Evolutionary conservation across 2,888 invertebrate genomes (phyloP).

Genomic region (Synergus umbraculus): DNA sequence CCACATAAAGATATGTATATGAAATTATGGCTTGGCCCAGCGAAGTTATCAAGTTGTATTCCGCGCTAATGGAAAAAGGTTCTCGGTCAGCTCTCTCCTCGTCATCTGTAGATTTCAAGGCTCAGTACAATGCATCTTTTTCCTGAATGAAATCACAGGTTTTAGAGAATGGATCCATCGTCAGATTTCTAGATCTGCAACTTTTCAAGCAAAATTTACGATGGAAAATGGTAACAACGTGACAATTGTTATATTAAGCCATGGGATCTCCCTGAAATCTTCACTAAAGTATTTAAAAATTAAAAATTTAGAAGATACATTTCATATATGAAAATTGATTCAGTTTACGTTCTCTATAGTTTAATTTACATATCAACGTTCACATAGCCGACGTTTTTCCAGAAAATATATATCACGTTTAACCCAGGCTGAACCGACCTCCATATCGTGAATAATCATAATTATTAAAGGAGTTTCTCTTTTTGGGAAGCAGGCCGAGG

Average conservation of each 20-base stretch:
- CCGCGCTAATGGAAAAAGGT: slow-evolving; percentile 20
- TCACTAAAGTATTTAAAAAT: too few relatives aligned
- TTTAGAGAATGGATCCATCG: slow-evolving; percentile 23
- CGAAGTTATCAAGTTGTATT: slow-evolving; percentile 17
- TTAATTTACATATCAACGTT: not conserved
- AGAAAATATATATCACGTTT: slow-evolving; percentile 5
- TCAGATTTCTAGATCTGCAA: not conserved
- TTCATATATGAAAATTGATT: not conserved
- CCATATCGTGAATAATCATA: slow-evolving; percentile 25
- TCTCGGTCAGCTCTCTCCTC: not conserved
- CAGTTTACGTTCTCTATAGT: not conserved
- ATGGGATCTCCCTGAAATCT: not conserved
- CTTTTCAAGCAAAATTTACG: not conserved
- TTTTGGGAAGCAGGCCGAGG: slow-evolving; percentile 24
- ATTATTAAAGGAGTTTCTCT: slow-evolving; percentile 27
- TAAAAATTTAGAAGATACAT: not conserved
- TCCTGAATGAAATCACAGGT: slow-evolving; percentile 13
- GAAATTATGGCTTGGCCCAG: not conserved
- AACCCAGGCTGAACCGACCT: slow-evolving; percentile 30
- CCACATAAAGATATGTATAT: not conserved
- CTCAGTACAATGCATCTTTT: slow-evolving; percentile 27
- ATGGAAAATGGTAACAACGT: not conserved
- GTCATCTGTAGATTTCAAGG: not conserved
- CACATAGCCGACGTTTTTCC: not conserved
- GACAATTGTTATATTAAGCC: not conserved